These are phyloP conservation scores for Botrylloides violaceus DNA, from an alignment of 23 tunicate genomes.

Conservation along the genomic window DNA sequence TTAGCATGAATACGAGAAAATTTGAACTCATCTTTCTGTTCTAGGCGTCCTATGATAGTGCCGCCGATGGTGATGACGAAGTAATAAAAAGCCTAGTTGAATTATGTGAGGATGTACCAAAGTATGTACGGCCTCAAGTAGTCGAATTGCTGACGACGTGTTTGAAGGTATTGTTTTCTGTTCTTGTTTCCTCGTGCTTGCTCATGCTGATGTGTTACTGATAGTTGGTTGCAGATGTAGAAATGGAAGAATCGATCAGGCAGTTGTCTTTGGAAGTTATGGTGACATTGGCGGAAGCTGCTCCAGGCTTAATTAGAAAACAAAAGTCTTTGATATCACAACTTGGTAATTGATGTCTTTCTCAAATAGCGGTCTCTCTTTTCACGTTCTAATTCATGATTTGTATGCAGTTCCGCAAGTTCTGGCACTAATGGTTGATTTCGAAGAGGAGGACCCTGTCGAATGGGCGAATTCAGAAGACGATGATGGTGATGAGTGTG, in stretches of 20 bases:
- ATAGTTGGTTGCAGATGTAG: constrained; percentile 52
- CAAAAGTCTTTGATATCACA: constrained; percentile 48
- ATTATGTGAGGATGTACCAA: constrained; percentile 93
- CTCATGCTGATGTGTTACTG: neutral
- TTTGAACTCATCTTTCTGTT: neutral
- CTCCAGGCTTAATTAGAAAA: constrained; percentile 88
- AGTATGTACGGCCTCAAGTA: constrained; percentile 55
- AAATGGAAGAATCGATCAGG: constrained; percentile 71
- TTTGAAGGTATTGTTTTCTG: constrained; percentile 33
- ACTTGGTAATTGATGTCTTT: constrained; percentile 33
- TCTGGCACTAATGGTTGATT: constrained; percentile 71
- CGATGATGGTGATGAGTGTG: constrained; percentile 73
- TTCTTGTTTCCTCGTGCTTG: neutral
- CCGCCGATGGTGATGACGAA: constrained; percentile 58
- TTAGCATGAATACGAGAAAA: neutral
- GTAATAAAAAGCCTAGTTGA: constrained; percentile 83
- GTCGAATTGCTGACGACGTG: constrained; percentile 42
- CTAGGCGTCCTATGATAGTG: constrained; percentile 60
- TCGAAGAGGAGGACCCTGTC: constrained; percentile 57
- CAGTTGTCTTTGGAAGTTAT: constrained; percentile 80
- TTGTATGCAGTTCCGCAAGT: constrained; percentile 44
- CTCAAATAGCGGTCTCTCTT: neutral
- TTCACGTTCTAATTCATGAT: too few relatives aligned
- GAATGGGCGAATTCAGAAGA: constrained; percentile 85
- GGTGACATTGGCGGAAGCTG: constrained; percentile 82